These are phyloP conservation scores for Brevimyrus niger DNA, from an alignment of 2,113 vertebrate genomes.

Conservation along the genomic window DNA sequence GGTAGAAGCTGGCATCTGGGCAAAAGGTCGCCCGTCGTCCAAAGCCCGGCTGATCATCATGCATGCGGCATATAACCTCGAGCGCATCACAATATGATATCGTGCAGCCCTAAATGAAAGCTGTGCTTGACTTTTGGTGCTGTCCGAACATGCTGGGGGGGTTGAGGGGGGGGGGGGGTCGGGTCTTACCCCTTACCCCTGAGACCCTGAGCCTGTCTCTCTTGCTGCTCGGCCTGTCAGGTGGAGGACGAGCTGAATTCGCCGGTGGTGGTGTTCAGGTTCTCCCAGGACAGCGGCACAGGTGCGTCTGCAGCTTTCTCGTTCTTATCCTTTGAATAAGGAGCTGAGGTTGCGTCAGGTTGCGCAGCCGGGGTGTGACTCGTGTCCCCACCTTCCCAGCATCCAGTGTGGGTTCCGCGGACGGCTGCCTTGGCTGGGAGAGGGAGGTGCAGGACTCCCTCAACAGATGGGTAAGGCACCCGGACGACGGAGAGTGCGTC, in stretches of 20 bases:
- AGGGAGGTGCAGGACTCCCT: slow-evolving; percentile 72
- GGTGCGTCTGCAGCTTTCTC: slow-evolving; percentile 48
- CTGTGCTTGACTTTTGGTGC: not conserved
- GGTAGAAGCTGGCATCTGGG: not conserved
- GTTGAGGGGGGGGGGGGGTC: not conserved
- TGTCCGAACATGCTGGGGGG: not conserved
- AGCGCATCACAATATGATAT: not conserved
- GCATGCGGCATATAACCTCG: not conserved
- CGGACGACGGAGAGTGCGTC: not conserved
- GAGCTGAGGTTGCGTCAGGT: not conserved
- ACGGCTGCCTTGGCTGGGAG: slow-evolving; percentile 55
- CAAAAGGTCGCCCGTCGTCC: not conserved
- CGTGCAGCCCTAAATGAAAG: not conserved
- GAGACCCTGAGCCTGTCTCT: not conserved
- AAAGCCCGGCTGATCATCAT: not conserved
- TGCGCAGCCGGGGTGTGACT: not conserved
- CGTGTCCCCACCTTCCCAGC: slow-evolving; percentile 32
- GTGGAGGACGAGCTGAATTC: slow-evolving; percentile 87
- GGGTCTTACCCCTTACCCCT: not conserved
- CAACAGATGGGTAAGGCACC: slow-evolving; percentile 81
- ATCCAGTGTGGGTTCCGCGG: slow-evolving; percentile 46
- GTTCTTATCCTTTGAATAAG: not conserved
- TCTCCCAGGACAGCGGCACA: slow-evolving; percentile 60
- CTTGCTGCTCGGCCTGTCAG: slow-evolving; percentile 48
- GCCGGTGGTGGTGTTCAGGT: slow-evolving; percentile 88